A percentile compares a stretch with the other conserved stretches of the same genome.
These are phyloP conservation scores for Trididemnum nubilum DNA, from an alignment of 23 tunicate species.

Conservation along the genomic window DNA sequence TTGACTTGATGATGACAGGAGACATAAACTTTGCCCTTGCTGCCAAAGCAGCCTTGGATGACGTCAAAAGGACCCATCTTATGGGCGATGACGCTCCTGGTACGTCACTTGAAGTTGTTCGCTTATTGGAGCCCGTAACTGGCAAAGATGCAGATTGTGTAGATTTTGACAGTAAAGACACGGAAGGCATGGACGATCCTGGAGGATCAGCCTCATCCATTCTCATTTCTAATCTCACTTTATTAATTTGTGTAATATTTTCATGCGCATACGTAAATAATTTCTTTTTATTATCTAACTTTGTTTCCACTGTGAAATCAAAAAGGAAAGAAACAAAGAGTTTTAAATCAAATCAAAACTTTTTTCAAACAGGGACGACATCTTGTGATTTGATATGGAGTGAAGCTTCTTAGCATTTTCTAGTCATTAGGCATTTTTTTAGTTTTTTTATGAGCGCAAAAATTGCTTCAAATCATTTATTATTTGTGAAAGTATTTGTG, in stretches of 20 bases:
- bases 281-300: background rate
- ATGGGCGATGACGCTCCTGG: conserved; percentile 62
- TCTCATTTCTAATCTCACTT: background rate
- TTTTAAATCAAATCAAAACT: background rate
- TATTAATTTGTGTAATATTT: background rate
- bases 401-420: too few relatives aligned
- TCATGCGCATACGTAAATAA: background rate
- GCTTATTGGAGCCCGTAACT: conserved; percentile 46
- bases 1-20: conserved; percentile 84
- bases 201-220: background rate
- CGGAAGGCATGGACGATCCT: background rate
- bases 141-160: too few relatives aligned
- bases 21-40: conserved; percentile 66
- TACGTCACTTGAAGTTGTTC: conserved; percentile 52
- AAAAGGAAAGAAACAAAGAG: conserved; percentile 2
- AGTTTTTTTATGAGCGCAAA: too few relatives aligned
- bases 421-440: too few relatives aligned
- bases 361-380: too few relatives aligned
- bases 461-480: too few relatives aligned
- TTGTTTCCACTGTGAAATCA: conserved; percentile 13
- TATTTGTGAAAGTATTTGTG: too few relatives aligned
- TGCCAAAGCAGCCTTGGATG: conserved; percentile 73
- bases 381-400: too few relatives aligned
- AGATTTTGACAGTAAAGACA: background rate
- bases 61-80: conserved; percentile 65